These are phyloP conservation scores for Ophion obscuratus DNA, from an alignment of 2,888 invertebrate genomes.

Conservation along the genomic window DNA sequence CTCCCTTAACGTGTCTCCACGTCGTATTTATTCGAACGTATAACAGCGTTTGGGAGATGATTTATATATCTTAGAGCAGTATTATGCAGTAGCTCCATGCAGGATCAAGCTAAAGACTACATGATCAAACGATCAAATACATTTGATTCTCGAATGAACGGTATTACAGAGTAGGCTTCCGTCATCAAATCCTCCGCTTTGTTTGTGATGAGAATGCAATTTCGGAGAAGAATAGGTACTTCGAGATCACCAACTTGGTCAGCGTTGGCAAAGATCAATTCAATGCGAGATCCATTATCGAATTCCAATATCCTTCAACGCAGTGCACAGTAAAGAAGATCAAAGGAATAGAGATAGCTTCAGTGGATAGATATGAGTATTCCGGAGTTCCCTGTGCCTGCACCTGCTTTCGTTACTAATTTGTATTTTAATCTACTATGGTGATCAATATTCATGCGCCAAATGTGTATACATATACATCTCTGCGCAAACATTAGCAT, in stretches of 20 bases:
- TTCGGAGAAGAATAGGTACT: constrained; percentile 1
- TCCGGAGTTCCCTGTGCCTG: not conserved
- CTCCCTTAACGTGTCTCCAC: too few species aligned
- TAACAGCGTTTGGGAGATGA: too few species aligned
- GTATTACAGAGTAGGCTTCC: not conserved
- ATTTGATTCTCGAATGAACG: not conserved
- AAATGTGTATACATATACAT: constrained; percentile 13
- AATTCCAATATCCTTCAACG: constrained; percentile 22
- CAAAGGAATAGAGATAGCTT: constrained; percentile 47
- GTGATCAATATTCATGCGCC: constrained; percentile 62
- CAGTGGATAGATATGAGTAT: constrained; percentile 13
- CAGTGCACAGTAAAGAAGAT: constrained; percentile 3
- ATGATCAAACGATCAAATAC: not conserved
- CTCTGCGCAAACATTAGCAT: constrained; percentile 37
- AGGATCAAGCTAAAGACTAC: not conserved
- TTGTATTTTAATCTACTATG: constrained; percentile 45
- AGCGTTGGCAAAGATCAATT: constrained; percentile 24
- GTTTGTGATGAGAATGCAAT: not conserved
- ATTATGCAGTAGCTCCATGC: not conserved
- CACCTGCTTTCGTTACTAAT: constrained; percentile 10
- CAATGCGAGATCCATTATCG: constrained; percentile 13
- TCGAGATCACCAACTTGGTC: not conserved
- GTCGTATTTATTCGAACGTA: too few species aligned
- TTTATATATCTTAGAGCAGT: not conserved
- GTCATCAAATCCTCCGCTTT: not conserved